A percentile compares a stretch with the other conserved stretches of the same genome.
phyloP scores from a whole-genome alignment of 1,140 invertebrate species.

The Limonius californicus region DNA sequence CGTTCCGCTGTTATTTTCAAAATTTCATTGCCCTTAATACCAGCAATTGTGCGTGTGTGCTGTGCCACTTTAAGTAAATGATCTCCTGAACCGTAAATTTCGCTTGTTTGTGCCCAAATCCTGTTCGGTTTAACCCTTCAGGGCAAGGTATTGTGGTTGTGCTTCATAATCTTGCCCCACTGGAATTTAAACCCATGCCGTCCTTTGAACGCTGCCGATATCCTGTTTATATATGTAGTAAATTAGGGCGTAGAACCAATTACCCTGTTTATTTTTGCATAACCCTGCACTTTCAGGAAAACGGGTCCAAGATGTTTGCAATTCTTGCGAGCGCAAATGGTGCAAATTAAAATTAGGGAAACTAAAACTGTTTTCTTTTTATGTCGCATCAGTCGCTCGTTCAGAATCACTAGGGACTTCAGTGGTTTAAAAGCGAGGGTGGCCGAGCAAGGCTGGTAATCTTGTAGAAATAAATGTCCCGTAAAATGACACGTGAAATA shows the following conservation, averaged over 20 bases:
- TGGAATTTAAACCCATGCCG: not conserved
- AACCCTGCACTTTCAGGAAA: no score
- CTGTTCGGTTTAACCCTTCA: not conserved
- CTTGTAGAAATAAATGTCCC: not conserved
- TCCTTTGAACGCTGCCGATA: not conserved
- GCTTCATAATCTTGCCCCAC: not conserved
- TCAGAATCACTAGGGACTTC: not conserved
- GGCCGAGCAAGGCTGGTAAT: conserved; percentile 1
- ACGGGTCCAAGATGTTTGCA: no score
- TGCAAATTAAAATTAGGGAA: not conserved
- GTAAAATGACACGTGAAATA: conserved; percentile 1
- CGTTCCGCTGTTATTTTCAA: not conserved
- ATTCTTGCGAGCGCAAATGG: no score
- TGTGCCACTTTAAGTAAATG: not conserved
- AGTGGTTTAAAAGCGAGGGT: not conserved
- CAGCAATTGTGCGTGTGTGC: not conserved
- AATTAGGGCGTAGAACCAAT: not conserved
- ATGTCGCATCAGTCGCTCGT: not conserved
- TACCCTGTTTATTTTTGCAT: no score
- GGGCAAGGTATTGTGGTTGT: conserved; percentile 1
- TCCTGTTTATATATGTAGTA: not conserved
- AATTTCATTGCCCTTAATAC: not conserved
- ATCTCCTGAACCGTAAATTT: not conserved
- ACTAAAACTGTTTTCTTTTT: not conserved
- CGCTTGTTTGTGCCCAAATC: not conserved